phyloP scores from a whole-genome alignment of 37 sponge, comb jelly and placozoan species.

The Beroe ovata region DNA sequence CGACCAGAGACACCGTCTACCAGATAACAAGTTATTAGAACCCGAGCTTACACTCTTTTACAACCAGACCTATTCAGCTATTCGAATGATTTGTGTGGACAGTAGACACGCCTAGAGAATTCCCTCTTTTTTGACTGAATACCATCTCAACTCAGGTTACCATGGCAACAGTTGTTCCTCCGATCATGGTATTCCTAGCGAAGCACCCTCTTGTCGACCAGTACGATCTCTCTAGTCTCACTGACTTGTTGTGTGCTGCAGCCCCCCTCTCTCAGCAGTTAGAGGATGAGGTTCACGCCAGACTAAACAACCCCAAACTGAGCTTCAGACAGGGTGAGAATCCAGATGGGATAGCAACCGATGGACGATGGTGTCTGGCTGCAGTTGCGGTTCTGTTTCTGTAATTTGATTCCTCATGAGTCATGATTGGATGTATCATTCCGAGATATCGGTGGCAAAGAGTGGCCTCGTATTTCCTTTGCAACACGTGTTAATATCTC shows the following conservation, averaged over 20 bases:
- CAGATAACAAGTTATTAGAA: no score
- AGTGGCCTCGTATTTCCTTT: not conserved
- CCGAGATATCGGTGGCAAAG: not conserved
- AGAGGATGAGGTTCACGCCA: slow-evolving; percentile 19
- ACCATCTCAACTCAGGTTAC: not conserved
- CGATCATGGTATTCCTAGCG: slow-evolving; percentile 80
- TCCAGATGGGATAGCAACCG: no score
- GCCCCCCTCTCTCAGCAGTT: slow-evolving; percentile 84
- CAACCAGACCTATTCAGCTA: no score
- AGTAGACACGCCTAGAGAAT: no score
- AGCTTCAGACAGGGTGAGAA: not conserved
- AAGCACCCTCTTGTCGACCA: slow-evolving; percentile 78
- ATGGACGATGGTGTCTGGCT: no score
- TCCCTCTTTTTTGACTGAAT: not conserved
- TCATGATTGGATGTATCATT: not conserved
- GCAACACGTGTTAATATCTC: not conserved
- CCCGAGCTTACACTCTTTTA: no score
- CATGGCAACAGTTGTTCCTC: slow-evolving; percentile 76
- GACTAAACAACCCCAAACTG: not conserved
- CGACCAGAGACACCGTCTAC: no score
- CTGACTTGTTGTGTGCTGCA: slow-evolving; percentile 73
- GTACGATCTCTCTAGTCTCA: slow-evolving; percentile 77
- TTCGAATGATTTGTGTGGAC: no score
- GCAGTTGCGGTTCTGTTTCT: no score
- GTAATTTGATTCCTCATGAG: no score